Conservation (phyloP, 2,797 vertebrate species). For the Petrocephalus schoutedeni region DNA sequence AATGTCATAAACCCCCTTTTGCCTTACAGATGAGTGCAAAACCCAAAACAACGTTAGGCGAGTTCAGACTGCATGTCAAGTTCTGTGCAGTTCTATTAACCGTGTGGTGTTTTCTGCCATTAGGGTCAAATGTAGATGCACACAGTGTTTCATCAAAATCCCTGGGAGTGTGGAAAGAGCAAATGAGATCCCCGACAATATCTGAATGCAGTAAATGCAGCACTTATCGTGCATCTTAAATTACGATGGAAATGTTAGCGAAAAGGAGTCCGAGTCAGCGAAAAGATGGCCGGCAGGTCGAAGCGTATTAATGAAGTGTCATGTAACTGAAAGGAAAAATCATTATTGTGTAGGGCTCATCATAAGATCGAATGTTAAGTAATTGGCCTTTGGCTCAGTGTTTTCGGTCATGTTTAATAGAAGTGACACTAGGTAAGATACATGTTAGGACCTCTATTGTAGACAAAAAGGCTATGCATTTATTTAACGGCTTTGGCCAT, state of each 20-base stretch:
- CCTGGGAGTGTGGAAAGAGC: neutral
- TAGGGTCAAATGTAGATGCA: neutral
- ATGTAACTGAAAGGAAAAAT: neutral
- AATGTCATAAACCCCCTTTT: neutral
- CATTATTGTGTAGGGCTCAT: neutral
- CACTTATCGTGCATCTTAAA: neutral
- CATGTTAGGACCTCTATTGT: constrained; percentile 3
- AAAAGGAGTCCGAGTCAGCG: neutral
- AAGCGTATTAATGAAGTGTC: constrained; percentile 1
- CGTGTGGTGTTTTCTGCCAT: neutral
- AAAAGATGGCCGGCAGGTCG: neutral
- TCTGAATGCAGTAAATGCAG: neutral
- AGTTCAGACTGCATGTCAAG: neutral
- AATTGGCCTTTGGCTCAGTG: constrained; percentile 30
- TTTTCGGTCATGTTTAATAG: constrained; percentile 27
- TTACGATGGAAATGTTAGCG: neutral
- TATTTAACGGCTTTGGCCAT: constrained; percentile 33
- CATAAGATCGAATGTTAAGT: constrained; percentile 21
- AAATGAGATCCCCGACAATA: neutral
- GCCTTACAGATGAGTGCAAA: neutral
- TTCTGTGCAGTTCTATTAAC: neutral
- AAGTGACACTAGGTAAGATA: constrained; percentile 18
- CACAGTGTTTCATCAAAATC: neutral
- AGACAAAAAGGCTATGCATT: constrained; percentile 31
- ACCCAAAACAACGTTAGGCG: neutral